phyloP scores from a whole-genome alignment of 2,797 vertebrate genomes.

The Hyperoplus immaculatus region DNA sequence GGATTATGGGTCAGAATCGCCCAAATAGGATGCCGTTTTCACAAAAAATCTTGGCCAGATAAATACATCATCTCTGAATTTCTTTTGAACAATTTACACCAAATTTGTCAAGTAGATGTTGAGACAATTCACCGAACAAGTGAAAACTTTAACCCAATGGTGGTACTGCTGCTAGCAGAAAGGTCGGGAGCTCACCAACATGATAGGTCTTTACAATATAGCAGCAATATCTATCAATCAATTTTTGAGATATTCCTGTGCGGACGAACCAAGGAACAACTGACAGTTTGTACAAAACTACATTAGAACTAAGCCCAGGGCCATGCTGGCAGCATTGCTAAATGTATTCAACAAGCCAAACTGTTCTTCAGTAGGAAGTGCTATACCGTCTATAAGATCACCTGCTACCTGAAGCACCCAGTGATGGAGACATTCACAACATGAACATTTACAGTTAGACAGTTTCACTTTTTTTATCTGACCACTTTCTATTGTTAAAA shows the following conservation, averaged over 20 bases:
- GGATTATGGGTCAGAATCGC: too few species aligned
- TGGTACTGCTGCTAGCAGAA: not conserved
- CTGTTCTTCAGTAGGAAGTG: not conserved
- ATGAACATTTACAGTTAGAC: not conserved
- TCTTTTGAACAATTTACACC: too few species aligned
- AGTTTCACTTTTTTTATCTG: not conserved
- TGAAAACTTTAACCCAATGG: not conserved
- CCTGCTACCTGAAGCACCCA: not conserved
- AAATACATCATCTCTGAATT: too few species aligned
- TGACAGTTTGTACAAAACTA: not conserved
- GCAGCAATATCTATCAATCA: not conserved
- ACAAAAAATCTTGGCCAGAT: too few species aligned
- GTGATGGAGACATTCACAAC: constrained; percentile 1
- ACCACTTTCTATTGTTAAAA: constrained; percentile 11
- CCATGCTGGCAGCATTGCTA: not conserved
- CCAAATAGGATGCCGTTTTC: too few species aligned
- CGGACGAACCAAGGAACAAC: not conserved
- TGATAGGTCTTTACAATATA: not conserved
- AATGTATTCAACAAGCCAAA: not conserved
- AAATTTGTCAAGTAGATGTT: too few species aligned
- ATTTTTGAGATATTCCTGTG: not conserved
- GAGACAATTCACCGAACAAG: not conserved
- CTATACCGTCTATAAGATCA: not conserved
- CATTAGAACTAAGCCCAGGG: not conserved
- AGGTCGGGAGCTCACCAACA: not conserved